phyloP scores from a whole-genome alignment of 2,113 vertebrate genomes.

The Hippocampus comes region DNA sequence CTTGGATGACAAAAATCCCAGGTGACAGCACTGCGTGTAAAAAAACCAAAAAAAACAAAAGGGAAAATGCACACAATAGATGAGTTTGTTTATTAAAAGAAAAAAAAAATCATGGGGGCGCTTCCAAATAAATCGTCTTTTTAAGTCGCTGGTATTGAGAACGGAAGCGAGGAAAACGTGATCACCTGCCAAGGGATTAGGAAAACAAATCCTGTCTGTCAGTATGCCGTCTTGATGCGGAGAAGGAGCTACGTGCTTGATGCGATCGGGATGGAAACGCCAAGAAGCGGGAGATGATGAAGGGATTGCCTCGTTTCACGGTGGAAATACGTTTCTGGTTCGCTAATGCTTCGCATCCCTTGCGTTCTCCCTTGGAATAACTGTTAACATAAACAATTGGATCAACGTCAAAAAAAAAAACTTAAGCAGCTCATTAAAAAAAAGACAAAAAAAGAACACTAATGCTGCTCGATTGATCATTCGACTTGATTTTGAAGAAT shows the following conservation, averaged over 20 bases:
- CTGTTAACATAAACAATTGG: background rate
- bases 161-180: slow-evolving; percentile 25
- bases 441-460: too few relatives aligned
- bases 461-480: too few relatives aligned
- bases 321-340: slow-evolving; percentile 4
- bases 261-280: slow-evolving; percentile 42
- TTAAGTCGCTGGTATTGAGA: slow-evolving; percentile 23
- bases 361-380: background rate
- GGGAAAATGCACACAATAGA: too few relatives aligned
- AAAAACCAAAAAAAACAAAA: background rate
- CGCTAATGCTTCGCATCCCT: background rate
- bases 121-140: background rate
- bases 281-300: slow-evolving; percentile 13
- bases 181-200: slow-evolving; percentile 29
- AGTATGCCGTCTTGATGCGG: slow-evolving; percentile 19
- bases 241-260: slow-evolving; percentile 37
- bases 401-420: too few relatives aligned
- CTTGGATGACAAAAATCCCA: slow-evolving; percentile 14
- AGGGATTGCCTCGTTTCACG: slow-evolving; percentile 7
- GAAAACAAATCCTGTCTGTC: slow-evolving; percentile 35
- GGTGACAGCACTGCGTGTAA: background rate
- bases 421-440: too few relatives aligned
- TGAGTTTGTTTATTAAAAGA: too few relatives aligned
- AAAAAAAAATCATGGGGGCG: background rate
- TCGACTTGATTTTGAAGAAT: too few relatives aligned